Evolutionary conservation across 92 coral and sea anemone species (phyloP), one percentile per base, ranked within the genome.

Genomic region (Montipora capitata): DNA sequence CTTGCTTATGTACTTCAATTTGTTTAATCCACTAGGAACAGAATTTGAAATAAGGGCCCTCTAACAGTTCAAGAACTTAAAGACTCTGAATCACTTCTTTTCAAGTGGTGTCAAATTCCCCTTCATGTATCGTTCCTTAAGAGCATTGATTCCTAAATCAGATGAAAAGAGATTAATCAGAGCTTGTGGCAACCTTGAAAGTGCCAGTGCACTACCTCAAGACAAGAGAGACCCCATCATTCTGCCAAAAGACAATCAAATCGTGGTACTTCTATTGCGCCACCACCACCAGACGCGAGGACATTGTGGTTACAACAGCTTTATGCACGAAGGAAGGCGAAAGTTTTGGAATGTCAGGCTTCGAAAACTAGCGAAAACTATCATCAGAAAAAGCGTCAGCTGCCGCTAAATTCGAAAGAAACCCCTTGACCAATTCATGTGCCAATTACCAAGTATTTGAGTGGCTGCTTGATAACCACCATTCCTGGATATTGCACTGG

Each of bases 181-280:
- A 65, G 92, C 82, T 18, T 89, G 83, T 62, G 92, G 92, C 78
- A 87, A 67, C 56, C 87, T 87, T 15, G 87, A 87, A 70, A 72
- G 80, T 64, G 58, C 40, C 49, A 39, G 91, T 6, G 61, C 69
- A 39, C 78, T 87, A 9, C 87, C 88, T n/a, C 38, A 40, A 16
- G 87, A 87, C 72, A 87, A 71, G 88, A 68, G 86, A 42, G n/a
- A n/a, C n/a, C n/a, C n/a, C n/a, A n/a, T 87, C 65, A 43, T 80
- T 14, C 59, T 87, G 45, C 92, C 92, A 17, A 65, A 66, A 17
- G 72, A 87, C 73, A 78, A 78, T 67, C 90, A 48, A 15, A n/a
- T 86, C 17, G 78, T 75, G 7, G 15, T 14, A 54, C 61, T 88
- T 6, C 81, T 88, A 27, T 35, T 81, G 27, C 27, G 27, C 27